Conservation (phyloP, 2,113 vertebrate genomes). For the Podocnemis expansa region DNA sequence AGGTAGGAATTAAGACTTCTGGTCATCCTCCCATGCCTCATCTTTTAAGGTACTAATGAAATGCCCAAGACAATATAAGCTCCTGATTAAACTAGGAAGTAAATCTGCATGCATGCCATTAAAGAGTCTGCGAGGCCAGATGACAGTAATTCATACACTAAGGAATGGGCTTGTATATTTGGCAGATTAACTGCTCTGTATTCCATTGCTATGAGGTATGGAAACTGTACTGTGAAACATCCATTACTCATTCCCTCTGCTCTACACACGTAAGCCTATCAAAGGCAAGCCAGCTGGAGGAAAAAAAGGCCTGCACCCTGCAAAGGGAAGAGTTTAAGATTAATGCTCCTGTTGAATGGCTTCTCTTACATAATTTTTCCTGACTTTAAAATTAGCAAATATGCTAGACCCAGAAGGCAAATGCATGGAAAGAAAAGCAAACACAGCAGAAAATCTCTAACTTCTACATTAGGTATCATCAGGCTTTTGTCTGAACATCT, state of each 20-base stretch:
- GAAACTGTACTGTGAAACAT: slow-evolving; percentile 76
- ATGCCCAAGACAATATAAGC: slow-evolving; percentile 13
- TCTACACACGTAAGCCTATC: slow-evolving; percentile 54
- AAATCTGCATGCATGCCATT: slow-evolving; percentile 72
- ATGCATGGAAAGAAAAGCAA: slow-evolving; percentile 13
- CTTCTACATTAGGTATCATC: slow-evolving; percentile 18
- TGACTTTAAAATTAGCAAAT: slow-evolving; percentile 62
- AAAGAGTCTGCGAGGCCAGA: slow-evolving; percentile 67
- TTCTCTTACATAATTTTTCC: slow-evolving; percentile 50
- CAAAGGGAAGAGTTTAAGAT: slow-evolving; percentile 47
- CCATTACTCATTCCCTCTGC: slow-evolving; percentile 70
- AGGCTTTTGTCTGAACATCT: slow-evolving; percentile 49
- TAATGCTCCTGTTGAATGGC: slow-evolving; percentile 40
- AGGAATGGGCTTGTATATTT: slow-evolving; percentile 77
- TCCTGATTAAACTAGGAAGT: slow-evolving; percentile 65
- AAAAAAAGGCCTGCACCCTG: not conserved
- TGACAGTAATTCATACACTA: slow-evolving; percentile 78
- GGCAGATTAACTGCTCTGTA: slow-evolving; percentile 76
- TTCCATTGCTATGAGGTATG: slow-evolving; percentile 83
- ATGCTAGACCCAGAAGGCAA: slow-evolving; percentile 50
- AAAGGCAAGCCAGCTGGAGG: slow-evolving; percentile 39
- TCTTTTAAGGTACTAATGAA: slow-evolving; percentile 29
- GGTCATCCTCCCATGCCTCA: not conserved
- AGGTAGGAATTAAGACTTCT: slow-evolving; percentile 30
- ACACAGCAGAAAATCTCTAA: slow-evolving; percentile 42